A percentile compares a stretch with the other conserved stretches of the same genome.
phyloP scores from a whole-genome alignment of 2,888 invertebrate genomes.

The Mongoloraphidia duomilia region DNA sequence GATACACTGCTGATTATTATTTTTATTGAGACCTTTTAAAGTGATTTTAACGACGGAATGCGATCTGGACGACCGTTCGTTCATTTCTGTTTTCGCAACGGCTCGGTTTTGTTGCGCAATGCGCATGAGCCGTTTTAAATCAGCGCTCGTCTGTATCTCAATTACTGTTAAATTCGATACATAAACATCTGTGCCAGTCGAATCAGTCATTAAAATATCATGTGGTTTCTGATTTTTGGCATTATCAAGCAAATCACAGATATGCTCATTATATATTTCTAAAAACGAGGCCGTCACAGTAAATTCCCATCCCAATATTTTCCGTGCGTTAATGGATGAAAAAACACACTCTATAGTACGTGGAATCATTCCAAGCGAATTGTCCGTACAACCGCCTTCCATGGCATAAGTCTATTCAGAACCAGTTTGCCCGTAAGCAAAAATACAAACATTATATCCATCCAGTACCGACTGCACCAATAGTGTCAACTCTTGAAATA shows the following conservation, averaged over 20 bases:
- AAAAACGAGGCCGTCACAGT: conserved; percentile 45
- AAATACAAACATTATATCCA: conserved; percentile 81
- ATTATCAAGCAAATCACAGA: conserved; percentile 40
- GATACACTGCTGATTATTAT: conserved; percentile 43
- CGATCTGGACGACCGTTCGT: conserved; percentile 37
- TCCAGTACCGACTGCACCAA: conserved; percentile 78
- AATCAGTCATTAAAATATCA: conserved; percentile 42
- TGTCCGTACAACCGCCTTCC: too few relatives aligned
- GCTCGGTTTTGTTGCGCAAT: conserved; percentile 64
- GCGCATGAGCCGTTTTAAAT: conserved; percentile 52
- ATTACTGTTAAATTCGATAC: conserved; percentile 45
- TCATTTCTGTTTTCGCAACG: conserved; percentile 44
- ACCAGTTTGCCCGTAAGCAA: conserved; percentile 51
- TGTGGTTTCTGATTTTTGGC: conserved; percentile 30
- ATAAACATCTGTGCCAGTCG: conserved; percentile 38
- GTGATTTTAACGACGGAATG: conserved; percentile 43
- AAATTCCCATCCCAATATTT: conserved; percentile 62
- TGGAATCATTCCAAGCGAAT: too few relatives aligned
- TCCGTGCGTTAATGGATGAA: conserved; percentile 49
- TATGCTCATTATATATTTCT: conserved; percentile 57
- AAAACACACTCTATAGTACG: conserved; percentile 71
- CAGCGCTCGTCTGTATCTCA: conserved; percentile 44
- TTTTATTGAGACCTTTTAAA: conserved; percentile 47
- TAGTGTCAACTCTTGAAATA: conserved; percentile 73
- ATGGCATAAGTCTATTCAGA: too few relatives aligned